A percentile compares a stretch with the other conserved stretches of the same genome.
These are phyloP conservation scores for Notodonta dromedarius DNA, from an alignment of 2,888 invertebrate genomes.

Conservation along the genomic window DNA sequence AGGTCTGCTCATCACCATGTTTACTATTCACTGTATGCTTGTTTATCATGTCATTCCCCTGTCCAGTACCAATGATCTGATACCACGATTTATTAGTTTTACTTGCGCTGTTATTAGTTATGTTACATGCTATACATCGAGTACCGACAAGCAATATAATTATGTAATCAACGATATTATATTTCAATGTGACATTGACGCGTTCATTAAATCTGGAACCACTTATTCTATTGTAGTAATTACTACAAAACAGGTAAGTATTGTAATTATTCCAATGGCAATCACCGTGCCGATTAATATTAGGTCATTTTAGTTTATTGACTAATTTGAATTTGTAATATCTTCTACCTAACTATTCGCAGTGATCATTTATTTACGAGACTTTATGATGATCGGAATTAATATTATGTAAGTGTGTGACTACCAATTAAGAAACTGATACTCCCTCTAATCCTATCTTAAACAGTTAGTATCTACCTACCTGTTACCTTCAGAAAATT, in stretches of 20 bases:
- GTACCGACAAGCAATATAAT: constrained; percentile 29
- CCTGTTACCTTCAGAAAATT: not conserved
- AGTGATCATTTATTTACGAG: not conserved
- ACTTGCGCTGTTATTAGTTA: constrained; percentile 24
- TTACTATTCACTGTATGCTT: constrained; percentile 50
- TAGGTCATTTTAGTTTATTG: constrained; percentile 8
- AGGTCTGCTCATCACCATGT: constrained; percentile 65
- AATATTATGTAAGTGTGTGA: constrained; percentile 7
- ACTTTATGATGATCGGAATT: constrained; percentile 3
- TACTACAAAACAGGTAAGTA: constrained; percentile 26
- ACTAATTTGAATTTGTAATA: constrained; percentile 3
- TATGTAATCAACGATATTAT: constrained; percentile 34
- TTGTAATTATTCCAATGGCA: constrained; percentile 15
- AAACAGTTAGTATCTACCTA: not conserved
- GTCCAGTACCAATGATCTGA: constrained; percentile 47
- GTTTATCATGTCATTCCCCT: constrained; percentile 57
- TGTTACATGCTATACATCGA: constrained; percentile 15
- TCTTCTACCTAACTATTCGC: too few relatives aligned
- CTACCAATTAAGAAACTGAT: constrained; percentile 1
- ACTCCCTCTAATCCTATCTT: not conserved
- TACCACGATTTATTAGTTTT: constrained; percentile 49
- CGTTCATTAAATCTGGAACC: constrained; percentile 33
- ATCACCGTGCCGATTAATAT: constrained; percentile 16
- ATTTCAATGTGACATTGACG: constrained; percentile 36
- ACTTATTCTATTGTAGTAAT: constrained; percentile 39